These are phyloP conservation scores for Yoshiicerus persimilis DNA, from an alignment of 1,140 invertebrate species.

Conservation along the genomic window DNA sequence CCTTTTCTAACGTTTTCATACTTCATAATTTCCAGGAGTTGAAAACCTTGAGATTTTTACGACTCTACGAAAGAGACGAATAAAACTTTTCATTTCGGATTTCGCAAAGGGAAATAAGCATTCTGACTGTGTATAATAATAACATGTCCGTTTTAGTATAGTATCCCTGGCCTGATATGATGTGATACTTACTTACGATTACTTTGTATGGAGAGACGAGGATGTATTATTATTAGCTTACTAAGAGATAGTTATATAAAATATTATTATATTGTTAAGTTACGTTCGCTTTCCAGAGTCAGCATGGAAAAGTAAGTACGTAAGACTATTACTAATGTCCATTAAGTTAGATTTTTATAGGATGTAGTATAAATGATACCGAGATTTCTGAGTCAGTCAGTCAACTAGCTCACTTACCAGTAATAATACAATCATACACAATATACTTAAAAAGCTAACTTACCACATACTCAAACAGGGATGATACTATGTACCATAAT, in stretches of 20 bases:
- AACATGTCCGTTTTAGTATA: no score
- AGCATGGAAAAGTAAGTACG: no score
- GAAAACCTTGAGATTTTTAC: slow-evolving; percentile 14
- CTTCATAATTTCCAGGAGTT: slow-evolving; percentile 13
- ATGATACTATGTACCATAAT: neutral
- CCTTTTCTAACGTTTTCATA: neutral
- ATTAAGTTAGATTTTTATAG: neutral
- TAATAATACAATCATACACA: neutral
- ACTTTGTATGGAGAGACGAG: neutral
- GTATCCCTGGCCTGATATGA: no score
- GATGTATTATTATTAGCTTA: neutral
- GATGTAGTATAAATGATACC: neutral
- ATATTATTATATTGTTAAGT: neutral
- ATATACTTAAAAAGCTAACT: neutral
- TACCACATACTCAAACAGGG: neutral
- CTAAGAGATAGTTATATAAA: neutral
- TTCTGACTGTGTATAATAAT: no score
- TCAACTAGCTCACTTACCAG: neutral
- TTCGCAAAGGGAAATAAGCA: neutral
- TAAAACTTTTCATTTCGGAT: slow-evolving; percentile 16
- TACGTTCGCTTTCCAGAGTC: no score
- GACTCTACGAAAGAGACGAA: neutral
- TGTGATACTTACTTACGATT: neutral
- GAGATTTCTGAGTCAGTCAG: neutral
- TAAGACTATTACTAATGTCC: neutral